Base-by-base conservation (phyloP, 2,797 vertebrate species). In the Rallus crepitans region DNA sequence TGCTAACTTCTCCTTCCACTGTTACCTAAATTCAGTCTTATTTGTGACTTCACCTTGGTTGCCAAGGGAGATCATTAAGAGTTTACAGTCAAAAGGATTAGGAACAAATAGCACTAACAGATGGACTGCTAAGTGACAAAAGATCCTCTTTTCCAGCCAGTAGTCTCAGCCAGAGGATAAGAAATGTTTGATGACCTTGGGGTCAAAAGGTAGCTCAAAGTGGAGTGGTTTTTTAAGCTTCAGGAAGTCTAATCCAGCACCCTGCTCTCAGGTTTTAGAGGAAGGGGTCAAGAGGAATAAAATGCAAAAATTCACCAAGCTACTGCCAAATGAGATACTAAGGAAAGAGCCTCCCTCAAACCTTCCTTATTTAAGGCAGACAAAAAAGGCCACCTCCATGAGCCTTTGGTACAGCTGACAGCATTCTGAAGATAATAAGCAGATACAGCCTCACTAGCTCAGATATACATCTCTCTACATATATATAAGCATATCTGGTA, bases 121-220 rank as follows among this genome's bases (percentile, higher is more conserved):
- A 94, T 94, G 93, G 88, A 83, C 82, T 92, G 81, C 70, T 95
- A 94, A 82, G 88, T 84, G 81, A 93, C 52, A 63, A 71, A 71
- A 90, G 90, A 88, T 81, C 66, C 45, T 91, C 87, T 87, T 83
- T 76, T 79, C 55, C 25, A 28, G 52, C 23, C 85, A 40, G 31
- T 37, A 89, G 78, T 66, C 69, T 61, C 5, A 2, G 30, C n/a
- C 31, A 78, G 25, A 93, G 77, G 55, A 19, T 85, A 78, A 88
- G 65, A 82, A 82, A 70, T 47, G 15, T 64, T 83, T 85, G 33
- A 70, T 39, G 72, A 94, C 63, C 70, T 82, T 47, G 16, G 37
- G 59, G 31, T 79, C 47, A 86, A 85, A 70, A 84, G 45, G 72
- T 55, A 87, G 17, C 69, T 95, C 61, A 85, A 71, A 93, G 82